A percentile compares a stretch with the other conserved stretches of the same genome.
phyloP scores from a whole-genome alignment of 2,888 invertebrate genomes.

The Erebia palarica region DNA sequence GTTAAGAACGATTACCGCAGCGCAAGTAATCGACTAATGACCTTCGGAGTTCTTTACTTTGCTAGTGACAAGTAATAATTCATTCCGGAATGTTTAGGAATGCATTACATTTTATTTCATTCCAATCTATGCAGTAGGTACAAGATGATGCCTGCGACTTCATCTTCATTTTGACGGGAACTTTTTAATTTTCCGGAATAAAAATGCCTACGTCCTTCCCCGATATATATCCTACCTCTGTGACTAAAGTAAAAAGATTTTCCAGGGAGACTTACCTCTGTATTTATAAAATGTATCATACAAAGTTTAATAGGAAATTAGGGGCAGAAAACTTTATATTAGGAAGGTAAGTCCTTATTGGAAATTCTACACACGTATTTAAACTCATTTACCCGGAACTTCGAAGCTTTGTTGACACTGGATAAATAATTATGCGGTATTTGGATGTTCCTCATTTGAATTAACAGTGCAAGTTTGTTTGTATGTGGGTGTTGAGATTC shows the following conservation, averaged over 20 bases:
- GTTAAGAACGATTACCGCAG: background rate
- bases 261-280: background rate
- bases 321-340: constrained; percentile 13
- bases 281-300: background rate
- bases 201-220: no score
- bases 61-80: background rate
- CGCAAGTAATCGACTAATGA: background rate
- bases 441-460: constrained; percentile 8
- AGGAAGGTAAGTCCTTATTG: constrained; percentile 5
- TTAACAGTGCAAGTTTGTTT: background rate
- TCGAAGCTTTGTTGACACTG: constrained; percentile 19
- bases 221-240: background rate
- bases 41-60: background rate
- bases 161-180: no score
- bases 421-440: background rate
- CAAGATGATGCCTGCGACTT: no score
- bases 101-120: background rate
- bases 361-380: constrained; percentile 20
- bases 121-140: no score
- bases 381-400: constrained; percentile 18
- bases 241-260: background rate
- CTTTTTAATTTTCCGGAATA: no score
- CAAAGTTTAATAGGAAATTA: constrained; percentile 15
- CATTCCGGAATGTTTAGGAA: background rate
- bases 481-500: no score